phyloP scores from a whole-genome alignment of 2,888 invertebrate genomes.

The Malthinus flaveolus region DNA sequence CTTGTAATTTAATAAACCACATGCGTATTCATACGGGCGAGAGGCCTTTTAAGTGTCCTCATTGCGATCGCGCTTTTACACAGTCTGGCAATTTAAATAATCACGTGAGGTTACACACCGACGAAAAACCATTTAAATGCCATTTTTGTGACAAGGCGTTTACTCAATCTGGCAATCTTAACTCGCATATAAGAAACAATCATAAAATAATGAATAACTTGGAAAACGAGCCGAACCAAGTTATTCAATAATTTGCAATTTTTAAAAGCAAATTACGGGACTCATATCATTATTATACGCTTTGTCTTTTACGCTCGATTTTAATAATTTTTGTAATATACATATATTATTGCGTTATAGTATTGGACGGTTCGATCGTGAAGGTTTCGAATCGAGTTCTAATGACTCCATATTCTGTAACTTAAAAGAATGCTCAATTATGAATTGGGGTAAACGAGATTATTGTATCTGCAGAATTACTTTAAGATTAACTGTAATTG shows the following conservation, averaged over 20 bases:
- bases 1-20: conserved; percentile 53
- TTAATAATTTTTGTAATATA: conserved; percentile 8
- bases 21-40: conserved; percentile 53
- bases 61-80: conserved; percentile 53
- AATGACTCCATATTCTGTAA: no score
- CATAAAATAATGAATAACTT: conserved; percentile 41
- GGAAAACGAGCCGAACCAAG: conserved; percentile 13
- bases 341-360: conserved; percentile 1
- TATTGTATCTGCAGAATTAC: no score
- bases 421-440: no score
- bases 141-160: conserved; percentile 54
- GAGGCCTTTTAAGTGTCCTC: conserved; percentile 52
- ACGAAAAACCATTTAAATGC: conserved; percentile 53
- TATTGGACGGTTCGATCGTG: background rate
- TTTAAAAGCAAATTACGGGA: conserved; percentile 18
- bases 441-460: no score
- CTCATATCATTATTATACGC: conserved; percentile 28
- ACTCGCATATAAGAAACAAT: conserved; percentile 53
- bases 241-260: conserved; percentile 20
- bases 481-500: no score
- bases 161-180: conserved; percentile 53
- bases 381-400: no score
- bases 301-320: conserved; percentile 23
- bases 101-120: conserved; percentile 52
- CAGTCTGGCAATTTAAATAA: conserved; percentile 53